Evolutionary conservation across 2,113 vertebrate species (phyloP), one percentile per base, ranked within the genome.

Genomic region (Poecile atricapillus): DNA sequence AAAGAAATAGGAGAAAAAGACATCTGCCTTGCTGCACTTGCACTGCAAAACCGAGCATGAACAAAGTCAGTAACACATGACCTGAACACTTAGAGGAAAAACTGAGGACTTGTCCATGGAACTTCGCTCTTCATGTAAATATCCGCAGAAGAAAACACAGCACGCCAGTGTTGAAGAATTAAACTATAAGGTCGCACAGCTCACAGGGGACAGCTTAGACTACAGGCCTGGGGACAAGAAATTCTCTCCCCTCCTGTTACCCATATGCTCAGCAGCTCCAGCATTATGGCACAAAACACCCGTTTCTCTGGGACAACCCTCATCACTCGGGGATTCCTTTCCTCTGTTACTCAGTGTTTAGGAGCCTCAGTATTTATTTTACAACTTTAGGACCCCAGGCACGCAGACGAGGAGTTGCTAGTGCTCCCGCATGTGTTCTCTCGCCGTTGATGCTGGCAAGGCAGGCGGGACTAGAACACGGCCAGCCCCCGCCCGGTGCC

Each of bases 231-330:
- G 46, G 3, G 25, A 50, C 55, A 62, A 63, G 64, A 44, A 27
- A 22, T 4, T 1, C 1, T 43, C 9, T 22, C 14, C 68, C 31
- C 24, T 43, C 39, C 27, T 16, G 10, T 15, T 15, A 7, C n/a
- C 52, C 20, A 1, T 2, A 3, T 5, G 1, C 1, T 5, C 62
- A 13, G 19, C 74, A 52, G 83, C 62, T 23, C 41, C 2, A 14
- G 56, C 59, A 8, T 7, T 27, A 21, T 0, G 14, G 87, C 46
- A 35, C 49, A 28, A 22, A 27, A 3, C 9, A n/a, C 22, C 20
- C 10, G 14, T 21, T 74, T 60, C 33, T 55, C 19, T 7, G 14
- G 24, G 43, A 67, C 47, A 60, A 1, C 21, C 18, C 28, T 65
- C 53, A 31, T 2, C 31, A 5, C 41, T 22, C 53, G 3, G 1